These are phyloP conservation scores for Dasypogon diadema DNA, from an alignment of 2,888 invertebrate species.

Conservation along the genomic window DNA sequence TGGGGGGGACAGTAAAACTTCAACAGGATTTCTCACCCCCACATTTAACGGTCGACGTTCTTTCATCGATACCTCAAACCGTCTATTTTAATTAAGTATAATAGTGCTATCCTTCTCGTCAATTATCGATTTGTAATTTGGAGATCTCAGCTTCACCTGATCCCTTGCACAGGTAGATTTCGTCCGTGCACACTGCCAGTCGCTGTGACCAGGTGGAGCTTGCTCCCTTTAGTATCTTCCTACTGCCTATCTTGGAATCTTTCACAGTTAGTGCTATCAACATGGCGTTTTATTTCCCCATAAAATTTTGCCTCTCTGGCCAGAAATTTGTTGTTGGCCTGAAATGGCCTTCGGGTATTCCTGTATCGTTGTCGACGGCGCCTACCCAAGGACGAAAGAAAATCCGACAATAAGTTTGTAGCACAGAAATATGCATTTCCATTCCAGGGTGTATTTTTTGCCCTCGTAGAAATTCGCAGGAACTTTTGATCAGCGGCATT, in stretches of 20 bases:
- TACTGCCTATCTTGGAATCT: background rate
- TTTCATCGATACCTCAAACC: background rate
- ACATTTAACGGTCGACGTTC: background rate
- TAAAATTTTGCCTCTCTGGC: conserved; percentile 10
- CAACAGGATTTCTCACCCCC: conserved; percentile 16
- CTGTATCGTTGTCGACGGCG: background rate
- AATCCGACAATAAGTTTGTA: no score
- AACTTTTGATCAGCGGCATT: no score
- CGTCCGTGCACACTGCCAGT: background rate
- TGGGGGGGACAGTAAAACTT: background rate
- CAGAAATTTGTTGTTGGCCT: conserved; percentile 23
- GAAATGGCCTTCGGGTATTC: background rate
- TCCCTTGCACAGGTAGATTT: conserved; percentile 15
- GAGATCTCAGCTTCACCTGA: conserved; percentile 25
- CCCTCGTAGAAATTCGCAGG: no score
- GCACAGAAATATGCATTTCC: no score
- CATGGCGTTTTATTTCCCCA: conserved; percentile 25
- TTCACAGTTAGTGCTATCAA: conserved; percentile 5
- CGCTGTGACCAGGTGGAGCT: background rate
- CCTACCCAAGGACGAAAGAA: background rate
- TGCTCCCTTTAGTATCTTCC: background rate
- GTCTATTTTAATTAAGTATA: background rate
- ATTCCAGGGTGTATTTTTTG: no score
- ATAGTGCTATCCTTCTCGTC: conserved; percentile 14
- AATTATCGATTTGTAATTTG: conserved; percentile 42